These are phyloP conservation scores for Augochlorella aurata DNA, from an alignment of 2,888 invertebrate genomes.

Conservation along the genomic window DNA sequence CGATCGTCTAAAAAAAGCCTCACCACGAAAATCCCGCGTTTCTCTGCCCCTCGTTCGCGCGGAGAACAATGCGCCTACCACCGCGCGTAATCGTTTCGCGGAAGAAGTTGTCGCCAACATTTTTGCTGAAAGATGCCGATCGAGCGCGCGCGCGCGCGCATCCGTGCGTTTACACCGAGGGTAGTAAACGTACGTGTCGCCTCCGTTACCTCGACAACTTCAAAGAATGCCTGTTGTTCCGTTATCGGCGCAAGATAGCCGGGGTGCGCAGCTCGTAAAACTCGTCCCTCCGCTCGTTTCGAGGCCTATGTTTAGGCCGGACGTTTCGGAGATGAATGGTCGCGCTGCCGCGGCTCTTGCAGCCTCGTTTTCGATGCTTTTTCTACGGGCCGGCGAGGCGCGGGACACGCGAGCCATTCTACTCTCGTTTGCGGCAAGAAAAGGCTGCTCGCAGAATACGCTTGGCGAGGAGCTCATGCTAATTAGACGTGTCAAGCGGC, in stretches of 20 bases:
- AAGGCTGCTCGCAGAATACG: slow-evolving; percentile 6
- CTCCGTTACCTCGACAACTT: slow-evolving; percentile 22
- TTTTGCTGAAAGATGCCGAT: too few species aligned
- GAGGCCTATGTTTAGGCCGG: slow-evolving; percentile 74
- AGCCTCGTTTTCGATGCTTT: slow-evolving; percentile 60
- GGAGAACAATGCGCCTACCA: background rate
- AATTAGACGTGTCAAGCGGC: slow-evolving; percentile 49
- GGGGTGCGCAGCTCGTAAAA: slow-evolving; percentile 62
- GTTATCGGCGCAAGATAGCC: slow-evolving; percentile 58
- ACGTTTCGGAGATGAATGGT: slow-evolving; percentile 76
- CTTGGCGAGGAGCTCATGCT: slow-evolving; percentile 21
- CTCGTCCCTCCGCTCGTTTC: slow-evolving; percentile 61
- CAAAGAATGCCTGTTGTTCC: slow-evolving; percentile 48
- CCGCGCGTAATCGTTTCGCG: background rate
- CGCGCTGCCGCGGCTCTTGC: slow-evolving; percentile 55
- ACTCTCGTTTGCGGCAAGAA: slow-evolving; percentile 44
- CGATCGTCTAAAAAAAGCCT: slow-evolving; percentile 34
- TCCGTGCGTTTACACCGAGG: too few species aligned
- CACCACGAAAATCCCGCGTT: background rate
- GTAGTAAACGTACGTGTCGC: background rate
- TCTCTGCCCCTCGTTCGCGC: background rate
- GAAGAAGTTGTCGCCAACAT: too few species aligned
- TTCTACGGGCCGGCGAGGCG: slow-evolving; percentile 62
- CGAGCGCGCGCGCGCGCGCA: too few species aligned
- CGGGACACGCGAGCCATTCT: slow-evolving; percentile 68